Evolutionary conservation across 2,888 invertebrate genomes (phyloP).

Genomic region (Hirtodrosophila histrioides): DNA sequence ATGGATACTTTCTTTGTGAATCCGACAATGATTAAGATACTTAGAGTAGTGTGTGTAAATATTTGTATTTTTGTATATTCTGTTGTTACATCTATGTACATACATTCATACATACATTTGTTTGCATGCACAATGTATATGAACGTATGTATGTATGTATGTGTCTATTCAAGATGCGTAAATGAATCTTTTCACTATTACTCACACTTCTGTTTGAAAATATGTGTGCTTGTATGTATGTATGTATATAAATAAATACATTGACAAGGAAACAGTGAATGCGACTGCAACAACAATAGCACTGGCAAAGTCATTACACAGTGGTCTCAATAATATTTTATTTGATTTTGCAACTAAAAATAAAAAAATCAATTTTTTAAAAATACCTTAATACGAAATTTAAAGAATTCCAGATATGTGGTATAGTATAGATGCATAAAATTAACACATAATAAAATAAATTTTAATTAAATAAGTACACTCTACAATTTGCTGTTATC

Average conservation of each 20-base stretch:
- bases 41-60: slow-evolving; percentile 1
- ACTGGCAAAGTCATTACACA: slow-evolving; percentile 38
- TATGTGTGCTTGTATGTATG: background rate
- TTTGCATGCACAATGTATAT: background rate
- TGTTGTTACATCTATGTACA: slow-evolving; percentile 1
- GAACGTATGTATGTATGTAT: background rate
- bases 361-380: no score
- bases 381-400: no score
- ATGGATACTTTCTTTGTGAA: slow-evolving; percentile 55
- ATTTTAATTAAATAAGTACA: no score
- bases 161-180: slow-evolving; percentile 15
- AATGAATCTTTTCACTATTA: slow-evolving; percentile 27
- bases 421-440: no score
- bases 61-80: background rate
- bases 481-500: background rate
- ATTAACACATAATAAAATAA: no score
- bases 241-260: background rate
- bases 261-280: slow-evolving; percentile 37
- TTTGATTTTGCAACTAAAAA: background rate
- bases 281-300: slow-evolving; percentile 35
- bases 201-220: background rate
- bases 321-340: slow-evolving; percentile 13
- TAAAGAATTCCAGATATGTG: no score
- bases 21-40: slow-evolving; percentile 32
- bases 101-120: background rate